These are phyloP conservation scores for Diadromus collaris DNA, from an alignment of 2,888 invertebrate genomes.

Conservation along the genomic window DNA sequence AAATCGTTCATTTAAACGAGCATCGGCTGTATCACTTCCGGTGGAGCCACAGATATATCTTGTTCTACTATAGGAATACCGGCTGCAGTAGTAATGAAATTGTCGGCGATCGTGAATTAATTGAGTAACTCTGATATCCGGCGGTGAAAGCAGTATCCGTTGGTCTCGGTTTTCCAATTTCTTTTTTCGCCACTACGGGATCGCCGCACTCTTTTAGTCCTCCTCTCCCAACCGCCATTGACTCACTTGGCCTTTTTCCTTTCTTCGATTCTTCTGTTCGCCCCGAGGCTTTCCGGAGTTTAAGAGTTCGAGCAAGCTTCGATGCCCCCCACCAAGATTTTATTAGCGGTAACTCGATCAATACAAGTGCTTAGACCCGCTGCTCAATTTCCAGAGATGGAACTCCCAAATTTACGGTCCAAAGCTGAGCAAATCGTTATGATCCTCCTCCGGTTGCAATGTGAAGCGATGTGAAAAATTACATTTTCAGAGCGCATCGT, in stretches of 20 bases:
- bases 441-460: too few relatives aligned
- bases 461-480: too few relatives aligned
- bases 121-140: conserved; percentile 52
- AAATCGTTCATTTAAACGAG: background rate
- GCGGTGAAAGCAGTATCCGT: conserved; percentile 37
- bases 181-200: conserved; percentile 10
- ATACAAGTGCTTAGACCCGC: conserved; percentile 38
- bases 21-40: background rate
- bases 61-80: conserved; percentile 14
- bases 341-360: conserved; percentile 46
- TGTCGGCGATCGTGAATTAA: conserved; percentile 50
- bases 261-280: conserved; percentile 13
- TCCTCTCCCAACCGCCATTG: conserved; percentile 13
- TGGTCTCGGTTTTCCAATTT: conserved; percentile 13
- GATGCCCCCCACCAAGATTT: conserved; percentile 9
- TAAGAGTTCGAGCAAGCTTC: conserved; percentile 39
- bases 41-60: background rate
- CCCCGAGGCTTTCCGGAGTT: conserved; percentile 5
- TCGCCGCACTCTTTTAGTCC: conserved; percentile 4
- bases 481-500: too few relatives aligned
- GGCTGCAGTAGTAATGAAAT: conserved; percentile 41
- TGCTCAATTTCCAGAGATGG: background rate
- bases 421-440: too few relatives aligned
- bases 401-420: background rate
- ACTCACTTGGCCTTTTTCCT: conserved; percentile 24